A percentile compares a stretch with the other conserved stretches of the same genome.
Evolutionary conservation across 2,888 invertebrate species (phyloP).

Genomic region (Scaptomyza flava): DNA sequence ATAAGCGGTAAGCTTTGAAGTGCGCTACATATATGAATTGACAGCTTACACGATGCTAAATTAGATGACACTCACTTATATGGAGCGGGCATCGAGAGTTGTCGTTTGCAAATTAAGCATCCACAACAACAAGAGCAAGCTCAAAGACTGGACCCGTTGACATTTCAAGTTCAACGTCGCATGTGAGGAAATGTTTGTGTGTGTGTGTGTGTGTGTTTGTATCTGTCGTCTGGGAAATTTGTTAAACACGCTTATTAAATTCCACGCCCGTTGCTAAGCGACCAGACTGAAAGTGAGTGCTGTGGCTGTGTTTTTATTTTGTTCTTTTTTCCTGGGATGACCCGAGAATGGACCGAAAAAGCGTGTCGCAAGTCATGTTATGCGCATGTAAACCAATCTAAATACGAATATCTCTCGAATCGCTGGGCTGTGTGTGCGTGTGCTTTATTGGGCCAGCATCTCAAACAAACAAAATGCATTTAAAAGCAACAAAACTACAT

Average conservation of each 20-base stretch:
- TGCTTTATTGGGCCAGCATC: conserved; percentile 71
- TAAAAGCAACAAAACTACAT: conserved; percentile 80
- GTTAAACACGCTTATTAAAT: conserved; percentile 79
- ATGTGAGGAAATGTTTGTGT: conserved; percentile 1
- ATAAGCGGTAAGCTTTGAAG: conserved; percentile 63
- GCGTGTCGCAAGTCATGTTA: conserved; percentile 81
- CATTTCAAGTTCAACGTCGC: conserved; percentile 71
- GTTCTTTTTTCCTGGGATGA: conserved; percentile 25
- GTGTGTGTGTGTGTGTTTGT: background rate
- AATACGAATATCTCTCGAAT: conserved; percentile 69
- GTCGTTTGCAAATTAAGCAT: conserved; percentile 54
- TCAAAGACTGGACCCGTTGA: conserved; percentile 40
- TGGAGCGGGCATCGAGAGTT: conserved; percentile 35
- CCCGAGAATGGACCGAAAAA: conserved; percentile 33
- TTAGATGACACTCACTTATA: conserved; percentile 59
- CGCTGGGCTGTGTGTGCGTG: conserved; percentile 10
- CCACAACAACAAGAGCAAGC: conserved; percentile 6
- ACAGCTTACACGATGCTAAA: conserved; percentile 73
- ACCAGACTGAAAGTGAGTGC: conserved; percentile 4
- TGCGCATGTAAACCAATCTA: conserved; percentile 81
- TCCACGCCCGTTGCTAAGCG: conserved; percentile 44
- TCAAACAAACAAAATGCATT: conserved; percentile 80
- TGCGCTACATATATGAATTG: conserved; percentile 59
- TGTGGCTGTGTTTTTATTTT: background rate
- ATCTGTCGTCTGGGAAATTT: conserved; percentile 58